Conservation (phyloP, 2,888 invertebrate species). For the Drosophila acutilabella region DNA sequence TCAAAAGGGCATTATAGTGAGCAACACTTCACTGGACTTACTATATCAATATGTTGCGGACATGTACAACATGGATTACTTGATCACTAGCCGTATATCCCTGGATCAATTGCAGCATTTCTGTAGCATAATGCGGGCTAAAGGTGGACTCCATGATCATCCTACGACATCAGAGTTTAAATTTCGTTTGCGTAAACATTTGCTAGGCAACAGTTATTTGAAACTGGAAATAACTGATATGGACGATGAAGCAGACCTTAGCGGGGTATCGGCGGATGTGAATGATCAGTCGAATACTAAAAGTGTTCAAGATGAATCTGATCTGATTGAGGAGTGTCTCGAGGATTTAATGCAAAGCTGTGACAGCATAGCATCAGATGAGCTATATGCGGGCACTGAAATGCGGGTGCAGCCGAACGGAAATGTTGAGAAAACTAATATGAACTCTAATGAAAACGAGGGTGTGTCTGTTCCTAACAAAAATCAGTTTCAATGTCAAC, state of each 20-base stretch:
- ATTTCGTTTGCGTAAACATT: not conserved
- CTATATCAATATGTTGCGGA: not conserved
- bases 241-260: not conserved
- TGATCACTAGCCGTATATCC: not conserved
- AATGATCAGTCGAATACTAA: not conserved
- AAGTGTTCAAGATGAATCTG: not conserved
- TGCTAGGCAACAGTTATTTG: not conserved
- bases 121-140: not conserved
- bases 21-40: not conserved
- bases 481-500: constrained; percentile 23
- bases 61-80: not conserved
- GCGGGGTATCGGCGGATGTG: not conserved
- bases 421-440: constrained; percentile 16
- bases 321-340: not conserved
- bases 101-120: constrained; percentile 1
- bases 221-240: constrained; percentile 2
- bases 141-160: not conserved
- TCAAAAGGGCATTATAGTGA: constrained; percentile 1
- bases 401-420: constrained; percentile 27
- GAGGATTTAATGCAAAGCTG: not conserved
- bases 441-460: not conserved
- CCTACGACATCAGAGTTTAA: not conserved
- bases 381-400: constrained; percentile 8
- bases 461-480: not conserved
- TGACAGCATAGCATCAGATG: not conserved